These are phyloP conservation scores for Illadopsis cleaveri DNA, from an alignment of 2,113 vertebrate species.

Conservation along the genomic window DNA sequence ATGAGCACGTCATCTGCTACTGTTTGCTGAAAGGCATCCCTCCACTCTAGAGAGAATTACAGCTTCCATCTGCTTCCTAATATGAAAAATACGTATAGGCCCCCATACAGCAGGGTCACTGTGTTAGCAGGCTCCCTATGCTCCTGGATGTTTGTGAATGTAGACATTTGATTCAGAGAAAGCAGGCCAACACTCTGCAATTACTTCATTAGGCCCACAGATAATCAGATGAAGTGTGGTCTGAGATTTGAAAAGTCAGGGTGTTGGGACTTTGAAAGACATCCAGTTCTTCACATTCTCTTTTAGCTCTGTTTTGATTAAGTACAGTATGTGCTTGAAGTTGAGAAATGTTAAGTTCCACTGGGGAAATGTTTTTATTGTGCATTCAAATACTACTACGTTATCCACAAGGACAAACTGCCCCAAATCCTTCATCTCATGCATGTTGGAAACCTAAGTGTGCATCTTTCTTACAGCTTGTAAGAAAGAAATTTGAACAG, in stretches of 20 bases:
- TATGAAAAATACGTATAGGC: slow-evolving; percentile 69
- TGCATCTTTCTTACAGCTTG: background rate
- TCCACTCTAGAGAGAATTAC: slow-evolving; percentile 66
- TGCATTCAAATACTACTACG: background rate
- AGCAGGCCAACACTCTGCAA: slow-evolving; percentile 63
- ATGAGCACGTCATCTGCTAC: slow-evolving; percentile 72
- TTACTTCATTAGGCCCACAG: slow-evolving; percentile 74
- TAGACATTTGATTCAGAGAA: slow-evolving; percentile 68
- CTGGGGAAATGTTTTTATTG: background rate
- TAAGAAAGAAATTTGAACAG: background rate
- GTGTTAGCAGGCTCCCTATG: slow-evolving; percentile 40
- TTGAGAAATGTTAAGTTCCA: background rate
- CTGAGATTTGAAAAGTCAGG: slow-evolving; percentile 49
- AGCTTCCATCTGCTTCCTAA: slow-evolving; percentile 79
- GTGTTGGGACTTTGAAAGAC: background rate
- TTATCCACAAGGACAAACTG: background rate
- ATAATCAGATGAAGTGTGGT: slow-evolving; percentile 77
- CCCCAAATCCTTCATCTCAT: background rate
- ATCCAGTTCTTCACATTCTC: background rate
- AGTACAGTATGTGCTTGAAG: background rate
- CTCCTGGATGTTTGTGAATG: slow-evolving; percentile 51
- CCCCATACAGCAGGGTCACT: background rate
- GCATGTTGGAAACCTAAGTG: background rate
- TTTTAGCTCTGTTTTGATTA: slow-evolving; percentile 22
- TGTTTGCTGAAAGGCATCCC: slow-evolving; percentile 69